Evolutionary conservation across 1,140 invertebrate genomes (phyloP), one percentile per base, ranked within the genome.

Genomic region (Euschistus heros): DNA sequence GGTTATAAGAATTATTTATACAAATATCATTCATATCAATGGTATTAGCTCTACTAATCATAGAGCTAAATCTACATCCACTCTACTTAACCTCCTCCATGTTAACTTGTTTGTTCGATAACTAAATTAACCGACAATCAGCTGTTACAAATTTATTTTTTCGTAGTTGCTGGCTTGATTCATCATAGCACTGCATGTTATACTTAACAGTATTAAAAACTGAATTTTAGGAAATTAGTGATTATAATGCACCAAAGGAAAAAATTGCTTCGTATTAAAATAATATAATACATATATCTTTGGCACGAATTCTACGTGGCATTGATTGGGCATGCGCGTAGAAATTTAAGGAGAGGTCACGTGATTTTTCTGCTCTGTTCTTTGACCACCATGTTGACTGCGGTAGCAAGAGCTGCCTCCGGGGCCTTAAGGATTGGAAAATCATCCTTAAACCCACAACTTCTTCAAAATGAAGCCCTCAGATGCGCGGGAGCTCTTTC

Each of bases 351-450:
- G 54, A 26, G 10, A 62, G 59, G 66, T 69, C 66, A 68, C 68
- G 68, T 67, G 68, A 69, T 66, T 30, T 68, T 54, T 66, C 54
- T 66, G 46, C 65, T 47, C 64, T 68, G 47, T 69, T 65, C 68
- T 67, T 52, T 64, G 54, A 60, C 65, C 42, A 66, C 73, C 72
- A 85, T 85, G 81, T 81, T 85, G 76, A 82, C 79, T 70, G 81
- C 78, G 70, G 78, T 84, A 68, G 77, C 80, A 69, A 80, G 80
- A 73, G 80, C 80, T 69, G 80, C 81, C 74, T 74, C 77, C 69
- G 80, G 81, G 64, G 79, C 80, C 72, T 74, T 84, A 62, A 82
- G 80, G 76, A 77, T 77, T 68, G 77, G 80, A 65, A 85, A 84
- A 76, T 77, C 80, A 46, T 71, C 76, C 57, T 69, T 84, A 72